These are phyloP conservation scores for Merodon equestris DNA, from an alignment of 2,888 invertebrate genomes.

Conservation along the genomic window DNA sequence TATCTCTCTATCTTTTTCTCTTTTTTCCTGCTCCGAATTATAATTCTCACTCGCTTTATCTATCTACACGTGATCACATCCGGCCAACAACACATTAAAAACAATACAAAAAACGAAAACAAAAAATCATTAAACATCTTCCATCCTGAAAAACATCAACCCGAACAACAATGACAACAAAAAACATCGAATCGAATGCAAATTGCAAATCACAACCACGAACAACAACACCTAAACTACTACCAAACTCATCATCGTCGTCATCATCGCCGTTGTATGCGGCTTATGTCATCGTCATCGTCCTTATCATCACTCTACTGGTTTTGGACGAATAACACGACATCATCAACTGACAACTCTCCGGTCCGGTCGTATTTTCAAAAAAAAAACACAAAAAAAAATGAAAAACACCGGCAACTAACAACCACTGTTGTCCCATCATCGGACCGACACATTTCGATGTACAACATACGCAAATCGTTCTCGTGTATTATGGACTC, in stretches of 20 bases:
- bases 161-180: constrained; percentile 17
- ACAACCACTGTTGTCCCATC: constrained; percentile 40
- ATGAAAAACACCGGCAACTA: constrained; percentile 14
- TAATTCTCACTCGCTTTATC: constrained; percentile 22
- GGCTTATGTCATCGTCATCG: constrained; percentile 44
- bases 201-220: constrained; percentile 39
- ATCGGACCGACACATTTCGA: constrained; percentile 44
- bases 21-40: constrained; percentile 34
- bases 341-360: neutral
- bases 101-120: no score
- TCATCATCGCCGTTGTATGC: constrained; percentile 16
- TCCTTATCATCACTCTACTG: constrained; percentile 61
- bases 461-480: constrained; percentile 54
- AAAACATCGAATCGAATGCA: constrained; percentile 13
- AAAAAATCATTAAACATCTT: neutral
- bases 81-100: constrained; percentile 11
- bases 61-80: constrained; percentile 27
- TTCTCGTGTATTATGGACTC: constrained; percentile 31
- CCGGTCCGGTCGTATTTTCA: no score
- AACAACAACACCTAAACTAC: constrained; percentile 51
- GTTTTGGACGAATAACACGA: constrained; percentile 55
- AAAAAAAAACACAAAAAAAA: no score
- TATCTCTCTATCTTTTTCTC: constrained; percentile 60
- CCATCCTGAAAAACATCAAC: constrained; percentile 14
- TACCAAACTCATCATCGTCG: constrained; percentile 37